Evolutionary conservation across 2,888 invertebrate genomes (phyloP).

Genomic region (Flexamia atlantica): DNA sequence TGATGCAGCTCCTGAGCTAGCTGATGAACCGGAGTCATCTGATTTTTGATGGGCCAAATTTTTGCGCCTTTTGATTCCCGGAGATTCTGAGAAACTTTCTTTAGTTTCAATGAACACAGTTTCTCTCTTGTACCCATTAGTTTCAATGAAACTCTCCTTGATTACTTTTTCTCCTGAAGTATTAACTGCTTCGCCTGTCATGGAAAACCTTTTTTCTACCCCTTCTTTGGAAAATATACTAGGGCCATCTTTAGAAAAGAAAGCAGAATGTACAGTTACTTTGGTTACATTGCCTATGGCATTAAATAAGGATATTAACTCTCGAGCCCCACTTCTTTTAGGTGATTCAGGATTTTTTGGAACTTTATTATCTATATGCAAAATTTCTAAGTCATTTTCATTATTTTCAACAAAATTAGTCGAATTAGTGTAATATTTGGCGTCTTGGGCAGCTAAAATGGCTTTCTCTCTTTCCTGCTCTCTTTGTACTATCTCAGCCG

Average conservation of each 20-base stretch:
- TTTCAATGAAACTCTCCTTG: slow-evolving; percentile 28
- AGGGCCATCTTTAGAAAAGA: slow-evolving; percentile 72
- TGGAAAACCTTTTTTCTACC: slow-evolving; percentile 66
- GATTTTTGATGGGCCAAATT: slow-evolving; percentile 29
- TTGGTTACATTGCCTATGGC: slow-evolving; percentile 79
- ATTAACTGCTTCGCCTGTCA: slow-evolving; percentile 27
- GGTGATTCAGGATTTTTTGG: slow-evolving; percentile 72
- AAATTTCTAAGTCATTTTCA: slow-evolving; percentile 33
- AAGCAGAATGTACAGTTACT: slow-evolving; percentile 76
- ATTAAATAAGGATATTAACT: slow-evolving; percentile 81
- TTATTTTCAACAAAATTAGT: slow-evolving; percentile 68
- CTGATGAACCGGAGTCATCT: slow-evolving; percentile 41
- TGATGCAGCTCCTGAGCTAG: slow-evolving; percentile 52
- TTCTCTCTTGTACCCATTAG: slow-evolving; percentile 57
- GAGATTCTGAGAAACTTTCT: slow-evolving; percentile 61
- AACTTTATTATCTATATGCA: slow-evolving; percentile 70
- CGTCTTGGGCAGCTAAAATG: slow-evolving; percentile 71
- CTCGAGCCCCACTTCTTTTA: slow-evolving; percentile 74
- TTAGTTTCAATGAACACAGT: slow-evolving; percentile 49
- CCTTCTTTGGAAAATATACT: slow-evolving; percentile 68
- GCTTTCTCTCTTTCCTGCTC: slow-evolving; percentile 74
- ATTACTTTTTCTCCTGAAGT: slow-evolving; percentile 36
- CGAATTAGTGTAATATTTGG: slow-evolving; percentile 71
- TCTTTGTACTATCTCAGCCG: slow-evolving; percentile 84
- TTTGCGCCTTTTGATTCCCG: slow-evolving; percentile 59